Conservation (phyloP, 2,113 vertebrate species). For the Puntigrus tetrazona region DNA sequence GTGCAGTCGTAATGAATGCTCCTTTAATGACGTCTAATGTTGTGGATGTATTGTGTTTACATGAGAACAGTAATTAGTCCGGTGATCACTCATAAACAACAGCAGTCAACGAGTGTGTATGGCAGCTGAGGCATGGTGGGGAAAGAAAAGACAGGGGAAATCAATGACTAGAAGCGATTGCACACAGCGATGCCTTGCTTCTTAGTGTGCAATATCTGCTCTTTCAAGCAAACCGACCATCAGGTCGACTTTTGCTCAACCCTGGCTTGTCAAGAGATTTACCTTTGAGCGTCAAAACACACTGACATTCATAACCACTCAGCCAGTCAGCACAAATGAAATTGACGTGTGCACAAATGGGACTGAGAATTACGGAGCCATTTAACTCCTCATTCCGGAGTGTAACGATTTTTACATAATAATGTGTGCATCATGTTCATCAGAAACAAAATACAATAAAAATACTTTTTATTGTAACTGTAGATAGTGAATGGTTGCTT, state of each 20-base stretch:
- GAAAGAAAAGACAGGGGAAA: conserved; percentile 6
- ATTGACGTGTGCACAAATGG: conserved; percentile 55
- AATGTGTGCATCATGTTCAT: not conserved
- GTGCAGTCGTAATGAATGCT: conserved; percentile 28
- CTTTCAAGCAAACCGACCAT: conserved; percentile 47
- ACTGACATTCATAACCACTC: conserved; percentile 51
- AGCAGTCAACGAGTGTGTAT: not conserved
- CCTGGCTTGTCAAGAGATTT: conserved; percentile 63
- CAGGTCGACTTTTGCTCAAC: conserved; percentile 36
- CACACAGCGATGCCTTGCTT: not conserved
- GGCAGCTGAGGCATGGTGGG: not conserved
- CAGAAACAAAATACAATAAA: not conserved
- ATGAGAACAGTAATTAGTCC: conserved; percentile 43
- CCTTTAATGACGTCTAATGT: conserved; percentile 38
- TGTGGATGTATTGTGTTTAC: conserved; percentile 49
- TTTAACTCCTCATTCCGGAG: not conserved
- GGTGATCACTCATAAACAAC: conserved; percentile 32
- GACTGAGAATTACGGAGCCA: conserved; percentile 43
- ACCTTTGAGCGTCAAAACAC: conserved; percentile 50
- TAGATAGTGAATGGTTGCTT: not conserved
- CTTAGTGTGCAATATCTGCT: not conserved
- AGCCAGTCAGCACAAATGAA: conserved; percentile 41
- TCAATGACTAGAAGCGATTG: conserved; percentile 37
- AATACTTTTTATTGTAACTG: not conserved
- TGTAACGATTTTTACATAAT: not conserved